Evolutionary conservation across 2,113 vertebrate genomes (phyloP).

Genomic region (Tautogolabrus adspersus): DNA sequence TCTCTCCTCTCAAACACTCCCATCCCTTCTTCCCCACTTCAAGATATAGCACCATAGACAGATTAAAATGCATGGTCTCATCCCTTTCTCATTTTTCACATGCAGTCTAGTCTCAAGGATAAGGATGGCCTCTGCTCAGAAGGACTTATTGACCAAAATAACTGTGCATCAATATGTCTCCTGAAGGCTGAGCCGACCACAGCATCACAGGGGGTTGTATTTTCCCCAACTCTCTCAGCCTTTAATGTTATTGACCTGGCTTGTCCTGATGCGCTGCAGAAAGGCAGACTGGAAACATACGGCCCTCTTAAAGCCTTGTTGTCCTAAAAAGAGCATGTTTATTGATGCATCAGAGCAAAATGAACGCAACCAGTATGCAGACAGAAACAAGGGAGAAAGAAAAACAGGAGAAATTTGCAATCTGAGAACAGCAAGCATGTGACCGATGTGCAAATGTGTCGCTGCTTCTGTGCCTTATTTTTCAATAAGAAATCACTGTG

Average conservation of each 20-base stretch:
- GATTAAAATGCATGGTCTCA: slow-evolving; percentile 81
- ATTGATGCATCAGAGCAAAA: slow-evolving; percentile 34
- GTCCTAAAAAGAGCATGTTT: slow-evolving; percentile 25
- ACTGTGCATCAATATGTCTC: slow-evolving; percentile 82
- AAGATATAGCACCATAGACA: slow-evolving; percentile 68
- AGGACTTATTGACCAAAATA: slow-evolving; percentile 86
- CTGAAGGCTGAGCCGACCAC: slow-evolving; percentile 77
- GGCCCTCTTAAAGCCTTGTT: slow-evolving; percentile 41
- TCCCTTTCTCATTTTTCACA: slow-evolving; percentile 81
- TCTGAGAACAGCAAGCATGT: slow-evolving; percentile 21
- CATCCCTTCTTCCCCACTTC: slow-evolving; percentile 34
- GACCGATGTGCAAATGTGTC: slow-evolving; percentile 41
- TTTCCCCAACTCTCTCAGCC: slow-evolving; percentile 69
- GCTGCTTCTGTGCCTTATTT: slow-evolving; percentile 42
- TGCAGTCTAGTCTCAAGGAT: slow-evolving; percentile 80
- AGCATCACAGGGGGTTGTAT: slow-evolving; percentile 73
- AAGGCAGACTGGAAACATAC: slow-evolving; percentile 40
- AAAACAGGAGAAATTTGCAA: slow-evolving; percentile 13
- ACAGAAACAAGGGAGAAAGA: slow-evolving; percentile 21
- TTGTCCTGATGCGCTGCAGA: slow-evolving; percentile 64
- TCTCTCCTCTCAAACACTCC: background rate
- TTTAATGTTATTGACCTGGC: slow-evolving; percentile 77
- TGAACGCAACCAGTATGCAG: slow-evolving; percentile 22
- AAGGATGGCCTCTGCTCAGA: slow-evolving; percentile 82
- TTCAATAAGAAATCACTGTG: slow-evolving; percentile 48